Percentiles rank a stretch among this genome's conserved stretches.
phyloP scores from a whole-genome alignment of 1,140 invertebrate species.

The Condylostylus longicornis region DNA sequence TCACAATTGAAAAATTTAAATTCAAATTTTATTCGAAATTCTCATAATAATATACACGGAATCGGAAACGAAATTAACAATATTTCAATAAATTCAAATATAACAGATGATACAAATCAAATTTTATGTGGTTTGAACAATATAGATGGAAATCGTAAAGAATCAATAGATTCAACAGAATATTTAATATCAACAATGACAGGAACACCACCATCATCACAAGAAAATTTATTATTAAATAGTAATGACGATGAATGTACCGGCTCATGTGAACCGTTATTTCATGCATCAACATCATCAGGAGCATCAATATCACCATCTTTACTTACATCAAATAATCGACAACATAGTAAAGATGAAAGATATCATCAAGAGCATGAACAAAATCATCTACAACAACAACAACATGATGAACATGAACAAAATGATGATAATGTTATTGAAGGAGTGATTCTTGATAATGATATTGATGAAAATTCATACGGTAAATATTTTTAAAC shows the following conservation, averaged over 20 bases:
- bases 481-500: too few species aligned
- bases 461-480: too few species aligned
- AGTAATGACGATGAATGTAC: slow-evolving; percentile 4
- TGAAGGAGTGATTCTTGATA: too few species aligned
- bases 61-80: too few species aligned
- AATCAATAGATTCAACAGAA: slow-evolving; percentile 11
- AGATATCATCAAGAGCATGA: slow-evolving; percentile 6
- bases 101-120: too few species aligned
- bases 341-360: not conserved
- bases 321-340: not conserved
- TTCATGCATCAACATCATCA: too few species aligned
- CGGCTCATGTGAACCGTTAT: slow-evolving; percentile 9
- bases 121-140: too few species aligned
- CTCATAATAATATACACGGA: too few species aligned
- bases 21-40: too few species aligned
- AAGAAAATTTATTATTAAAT: slow-evolving; percentile 5
- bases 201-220: slow-evolving; percentile 8
- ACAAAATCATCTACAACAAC: slow-evolving; percentile 3
- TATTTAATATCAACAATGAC: slow-evolving; percentile 7
- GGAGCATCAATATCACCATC: not conserved
- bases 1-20: too few species aligned
- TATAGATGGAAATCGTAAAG: slow-evolving; percentile 5
- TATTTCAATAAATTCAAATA: too few species aligned
- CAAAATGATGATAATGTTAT: too few species aligned
- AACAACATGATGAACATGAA: not conserved